Conservation (phyloP, 2,888 invertebrate genomes). For the Rambutsinella grinnellia region DNA sequence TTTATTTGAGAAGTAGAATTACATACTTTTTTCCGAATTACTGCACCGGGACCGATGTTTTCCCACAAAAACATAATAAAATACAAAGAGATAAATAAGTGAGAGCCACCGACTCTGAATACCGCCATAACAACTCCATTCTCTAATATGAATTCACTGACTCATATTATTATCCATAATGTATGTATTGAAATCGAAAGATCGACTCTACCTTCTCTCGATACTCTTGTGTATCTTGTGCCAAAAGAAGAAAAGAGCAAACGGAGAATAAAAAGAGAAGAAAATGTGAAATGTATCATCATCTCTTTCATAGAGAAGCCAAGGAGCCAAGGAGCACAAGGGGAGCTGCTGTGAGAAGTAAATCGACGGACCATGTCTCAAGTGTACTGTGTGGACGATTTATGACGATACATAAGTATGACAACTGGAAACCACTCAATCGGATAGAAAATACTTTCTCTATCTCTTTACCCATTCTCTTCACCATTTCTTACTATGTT, state of each 20-base stretch:
- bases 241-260: slow-evolving; percentile 36
- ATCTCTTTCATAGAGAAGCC: not conserved
- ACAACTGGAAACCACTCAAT: slow-evolving; percentile 54
- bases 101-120: not conserved
- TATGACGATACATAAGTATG: slow-evolving; percentile 55
- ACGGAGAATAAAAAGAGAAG: slow-evolving; percentile 9
- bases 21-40: slow-evolving; percentile 49
- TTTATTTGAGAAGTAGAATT: too few species aligned
- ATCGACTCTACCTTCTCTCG: not conserved
- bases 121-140: not conserved
- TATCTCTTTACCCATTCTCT: slow-evolving; percentile 10
- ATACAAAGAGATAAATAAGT: not conserved
- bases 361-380: slow-evolving; percentile 47
- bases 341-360: not conserved
- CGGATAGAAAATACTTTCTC: slow-evolving; percentile 33
- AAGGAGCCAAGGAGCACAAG: not conserved
- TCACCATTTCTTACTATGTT: too few species aligned
- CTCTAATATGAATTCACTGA: not conserved
- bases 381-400: slow-evolving; percentile 47
- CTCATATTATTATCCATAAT: slow-evolving; percentile 42
- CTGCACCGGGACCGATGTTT: slow-evolving; percentile 49
- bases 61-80: slow-evolving; percentile 19
- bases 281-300: not conserved
- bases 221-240: slow-evolving; percentile 31
- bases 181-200: slow-evolving; percentile 43